These are phyloP conservation scores for Poecilia velifera DNA, from an alignment of 2,797 vertebrate species.

Conservation along the genomic window DNA sequence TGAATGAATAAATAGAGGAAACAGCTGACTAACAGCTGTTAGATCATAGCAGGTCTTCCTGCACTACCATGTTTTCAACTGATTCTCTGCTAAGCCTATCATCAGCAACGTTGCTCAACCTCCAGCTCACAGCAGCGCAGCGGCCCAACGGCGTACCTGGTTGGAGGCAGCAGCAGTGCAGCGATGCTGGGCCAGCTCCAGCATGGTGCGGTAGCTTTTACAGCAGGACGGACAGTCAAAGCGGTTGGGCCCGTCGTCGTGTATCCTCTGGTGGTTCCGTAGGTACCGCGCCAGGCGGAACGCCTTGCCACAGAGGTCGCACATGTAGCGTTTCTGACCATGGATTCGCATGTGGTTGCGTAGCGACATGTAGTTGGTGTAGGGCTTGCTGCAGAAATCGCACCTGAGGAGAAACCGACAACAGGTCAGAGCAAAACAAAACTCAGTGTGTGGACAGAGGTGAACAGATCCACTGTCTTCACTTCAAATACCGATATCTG, in stretches of 20 bases:
- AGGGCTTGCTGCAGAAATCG: constrained; percentile 79
- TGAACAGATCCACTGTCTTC: not conserved
- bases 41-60: not conserved
- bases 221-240: constrained; percentile 80
- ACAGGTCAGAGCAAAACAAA: constrained; percentile 1
- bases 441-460: too few relatives aligned
- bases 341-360: constrained; percentile 80
- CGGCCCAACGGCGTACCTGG: constrained; percentile 57
- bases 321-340: constrained; percentile 79
- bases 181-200: constrained; percentile 79
- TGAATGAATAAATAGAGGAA: not conserved
- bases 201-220: constrained; percentile 79
- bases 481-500: too few relatives aligned
- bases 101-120: not conserved
- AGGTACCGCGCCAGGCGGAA: constrained; percentile 77
- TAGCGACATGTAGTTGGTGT: constrained; percentile 80
- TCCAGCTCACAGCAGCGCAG: not conserved
- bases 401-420: constrained; percentile 48
- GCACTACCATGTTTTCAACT: not conserved
- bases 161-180: constrained; percentile 54
- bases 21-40: not conserved
- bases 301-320: constrained; percentile 77
- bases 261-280: constrained; percentile 80
- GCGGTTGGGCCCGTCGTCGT: constrained; percentile 77
- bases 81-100: not conserved